Evolutionary conservation across 2,113 vertebrate species (phyloP).

Genomic region (Oophaga pumilio): DNA sequence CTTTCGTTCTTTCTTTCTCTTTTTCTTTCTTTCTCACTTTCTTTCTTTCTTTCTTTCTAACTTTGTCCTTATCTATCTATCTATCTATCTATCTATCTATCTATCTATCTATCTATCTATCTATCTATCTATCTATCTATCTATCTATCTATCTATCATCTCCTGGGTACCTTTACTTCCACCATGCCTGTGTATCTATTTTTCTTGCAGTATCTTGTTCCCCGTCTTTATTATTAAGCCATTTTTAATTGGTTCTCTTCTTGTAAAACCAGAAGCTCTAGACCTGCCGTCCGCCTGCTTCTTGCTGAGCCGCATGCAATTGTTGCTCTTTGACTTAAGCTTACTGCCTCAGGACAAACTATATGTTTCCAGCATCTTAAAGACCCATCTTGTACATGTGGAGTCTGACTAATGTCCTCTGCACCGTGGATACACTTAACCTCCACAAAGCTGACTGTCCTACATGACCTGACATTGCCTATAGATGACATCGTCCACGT

Average conservation of each 20-base stretch:
- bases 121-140: background rate
- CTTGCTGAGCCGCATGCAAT: background rate
- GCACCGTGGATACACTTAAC: background rate
- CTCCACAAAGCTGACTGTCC: background rate
- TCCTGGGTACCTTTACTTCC: background rate
- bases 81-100: background rate
- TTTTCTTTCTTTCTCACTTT: no score
- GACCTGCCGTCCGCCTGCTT: background rate
- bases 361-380: constrained; percentile 29
- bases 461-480: background rate
- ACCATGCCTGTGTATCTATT: background rate
- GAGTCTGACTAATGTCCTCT: background rate
- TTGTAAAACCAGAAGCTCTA: constrained; percentile 36
- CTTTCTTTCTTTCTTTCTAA: background rate
- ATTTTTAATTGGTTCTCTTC: background rate
- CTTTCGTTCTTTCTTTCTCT: no score
- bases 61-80: no score
- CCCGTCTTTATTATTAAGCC: background rate
- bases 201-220: background rate
- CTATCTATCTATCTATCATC: background rate
- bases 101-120: background rate
- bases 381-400: constrained; percentile 9
- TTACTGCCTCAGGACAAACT: constrained; percentile 44
- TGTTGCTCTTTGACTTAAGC: constrained; percentile 24
- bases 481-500: background rate